Evolutionary conservation across 2,888 invertebrate genomes (phyloP), one percentile per base, ranked within the genome.

Genomic region (Erebia epiphron): DNA sequence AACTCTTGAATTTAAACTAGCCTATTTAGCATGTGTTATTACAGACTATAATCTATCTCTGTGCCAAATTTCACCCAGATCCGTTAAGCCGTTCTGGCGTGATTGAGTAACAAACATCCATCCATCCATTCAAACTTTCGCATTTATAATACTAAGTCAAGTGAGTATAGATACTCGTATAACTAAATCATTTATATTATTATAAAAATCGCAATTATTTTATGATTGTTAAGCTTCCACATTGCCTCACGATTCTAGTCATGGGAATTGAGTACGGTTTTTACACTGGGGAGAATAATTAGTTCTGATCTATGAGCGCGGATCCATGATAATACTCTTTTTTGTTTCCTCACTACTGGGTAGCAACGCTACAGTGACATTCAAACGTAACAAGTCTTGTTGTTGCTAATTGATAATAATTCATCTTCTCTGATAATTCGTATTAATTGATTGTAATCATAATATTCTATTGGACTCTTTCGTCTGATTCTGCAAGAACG

Each of bases 191-290:
- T n/a, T 63, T 41, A 65, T 63, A 54, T 52, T 1, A 16, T 54
- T 54, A 43, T 41, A 65, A 65, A 54, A 54, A 65, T 63, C 35
- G 56, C 56, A 66, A 46, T 21, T 46, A 66, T n/a, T 26, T 57
- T 35, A 63, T 68, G 66, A 71, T 69, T 73, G 64, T 64, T 58
- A 60, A 52, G 64, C 71, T 73, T 73, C 69, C 69, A 71, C 71
- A 67, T 74, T 68, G 66, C 69, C 67, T 63, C 82, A 84, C 82
- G 82, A 83, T 81, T 82, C 79, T 80, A 87, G 92, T 92, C 92
- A 92, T 92, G 92, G 92, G 92, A 92, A 92, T 81, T 86, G 89
- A 86, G 76, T 87, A 82, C 81, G 77, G 83, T 88, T 89, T 91
- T 89, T 89, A 78, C 86, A 80, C 80, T 79, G 78, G 75, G 78